Evolutionary conservation across 2,113 vertebrate species (phyloP), one percentile per base, ranked within the genome.

Genomic region (Lycaon pictus): DNA sequence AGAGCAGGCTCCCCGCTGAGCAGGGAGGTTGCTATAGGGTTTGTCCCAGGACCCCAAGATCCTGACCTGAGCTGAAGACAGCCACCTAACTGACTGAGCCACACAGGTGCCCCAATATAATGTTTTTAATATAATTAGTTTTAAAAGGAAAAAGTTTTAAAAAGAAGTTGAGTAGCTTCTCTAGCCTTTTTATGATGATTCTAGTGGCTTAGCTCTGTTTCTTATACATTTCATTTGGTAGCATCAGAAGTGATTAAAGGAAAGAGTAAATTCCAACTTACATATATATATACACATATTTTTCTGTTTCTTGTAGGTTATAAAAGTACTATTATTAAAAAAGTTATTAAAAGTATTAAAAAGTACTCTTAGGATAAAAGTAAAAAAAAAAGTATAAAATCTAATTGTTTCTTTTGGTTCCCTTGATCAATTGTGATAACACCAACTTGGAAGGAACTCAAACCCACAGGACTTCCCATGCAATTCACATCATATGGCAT

Each of bases 381-480:
- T 84, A 20, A 56, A 84, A 80, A 35, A 62, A 71, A 51, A 69
- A 53, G 1, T 55, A 69, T 84, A 1, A 88, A 58, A 62, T 84
- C 3, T 53, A 29, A 85, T 56, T 63, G 60, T 72, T 67, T 85
- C 22, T 5, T 67, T 93, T 90, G 63, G 16, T 93, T 95, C 19
- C 29, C 10, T 77, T 87, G 27, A 95, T 92, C 86, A 86, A n/a
- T 63, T 67, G 32, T 97, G 67, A 92, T 77, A 86, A 15, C 35
- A 83, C 16, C 12, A 65, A 67, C 20, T 95, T 86, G n/a, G 55
- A 85, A 83, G 62, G n/a, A 62, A 29, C 27, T 48, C 69, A 96
- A 91, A 88, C 6, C 48, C 16, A 32, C 4, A 87, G 35, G 65
- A 93, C 58, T 95, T 58, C 3, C 55, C 11, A 67, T 93, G 65